These are phyloP conservation scores for Macaria liturata DNA, from an alignment of 2,888 invertebrate genomes.

Conservation along the genomic window DNA sequence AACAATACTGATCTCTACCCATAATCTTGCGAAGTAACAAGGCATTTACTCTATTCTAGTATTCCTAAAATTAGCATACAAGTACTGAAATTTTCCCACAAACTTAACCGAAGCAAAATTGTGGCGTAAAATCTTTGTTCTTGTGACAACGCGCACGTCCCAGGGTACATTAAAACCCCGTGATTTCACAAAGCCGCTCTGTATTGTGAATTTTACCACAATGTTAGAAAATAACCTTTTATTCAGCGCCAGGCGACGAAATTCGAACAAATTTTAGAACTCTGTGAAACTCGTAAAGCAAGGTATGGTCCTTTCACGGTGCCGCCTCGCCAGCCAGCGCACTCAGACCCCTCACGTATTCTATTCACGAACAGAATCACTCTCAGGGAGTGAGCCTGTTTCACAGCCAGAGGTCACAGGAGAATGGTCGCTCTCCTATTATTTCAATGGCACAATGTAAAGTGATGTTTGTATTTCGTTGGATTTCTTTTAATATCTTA, in stretches of 20 bases:
- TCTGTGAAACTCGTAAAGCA: conserved; percentile 33
- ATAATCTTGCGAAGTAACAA: too few relatives aligned
- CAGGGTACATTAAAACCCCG: conserved; percentile 11
- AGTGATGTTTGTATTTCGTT: conserved; percentile 29
- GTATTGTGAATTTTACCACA: conserved; percentile 24
- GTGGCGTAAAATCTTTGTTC: too few relatives aligned
- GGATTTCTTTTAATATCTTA: conserved; percentile 32
- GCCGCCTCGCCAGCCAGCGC: conserved; percentile 21
- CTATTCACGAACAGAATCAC: conserved; percentile 16
- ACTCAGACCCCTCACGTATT: conserved; percentile 20
- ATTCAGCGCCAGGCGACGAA: conserved; percentile 27
- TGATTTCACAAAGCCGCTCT: conserved; percentile 18
- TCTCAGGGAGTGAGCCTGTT: conserved; percentile 13
- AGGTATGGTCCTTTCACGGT: conserved; percentile 32
- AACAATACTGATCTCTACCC: too few relatives aligned
- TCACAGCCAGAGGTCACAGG: conserved; percentile 27
- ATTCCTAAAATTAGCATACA: too few relatives aligned
- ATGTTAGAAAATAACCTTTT: conserved; percentile 30
- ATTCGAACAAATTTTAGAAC: conserved; percentile 39
- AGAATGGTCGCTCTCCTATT: conserved; percentile 26
- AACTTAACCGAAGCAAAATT: too few relatives aligned
- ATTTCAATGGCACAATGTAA: conserved; percentile 40
- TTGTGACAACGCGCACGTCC: too few relatives aligned
- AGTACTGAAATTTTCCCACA: too few relatives aligned
- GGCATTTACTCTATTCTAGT: too few relatives aligned